Conservation (phyloP, 1,140 invertebrate genomes). For the Ylistrum balloti region DNA sequence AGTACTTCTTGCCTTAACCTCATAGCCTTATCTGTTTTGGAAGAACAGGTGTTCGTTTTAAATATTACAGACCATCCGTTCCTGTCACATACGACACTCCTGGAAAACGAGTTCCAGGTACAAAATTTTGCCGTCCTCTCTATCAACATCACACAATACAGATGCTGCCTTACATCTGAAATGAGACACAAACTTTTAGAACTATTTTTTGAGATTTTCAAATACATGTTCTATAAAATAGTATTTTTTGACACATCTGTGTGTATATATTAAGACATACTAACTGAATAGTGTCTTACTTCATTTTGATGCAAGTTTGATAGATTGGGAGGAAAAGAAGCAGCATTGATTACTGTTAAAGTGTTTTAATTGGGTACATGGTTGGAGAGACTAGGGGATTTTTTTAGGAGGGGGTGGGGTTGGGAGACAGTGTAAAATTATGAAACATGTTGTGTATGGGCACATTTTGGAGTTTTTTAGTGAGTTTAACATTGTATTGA, state of each 20-base stretch:
- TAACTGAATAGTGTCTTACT: background rate
- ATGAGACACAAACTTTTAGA: background rate
- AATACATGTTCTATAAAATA: background rate
- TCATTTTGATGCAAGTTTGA: background rate
- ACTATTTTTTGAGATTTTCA: background rate
- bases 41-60: background rate
- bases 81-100: background rate
- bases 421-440: too few species aligned
- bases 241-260: background rate
- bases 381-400: background rate
- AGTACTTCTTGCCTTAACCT: slow-evolving; percentile 79
- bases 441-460: too few species aligned
- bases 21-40: background rate
- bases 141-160: background rate
- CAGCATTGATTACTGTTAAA: background rate
- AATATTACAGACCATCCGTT: background rate
- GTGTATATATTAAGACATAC: background rate
- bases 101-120: background rate
- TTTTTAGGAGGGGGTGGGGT: background rate
- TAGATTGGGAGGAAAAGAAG: too few species aligned
- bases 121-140: background rate
- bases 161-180: background rate
- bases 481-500: too few species aligned
- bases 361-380: background rate
- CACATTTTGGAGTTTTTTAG: too few species aligned